A percentile compares a stretch with the other conserved stretches of the same genome.
Evolutionary conservation across 2,888 invertebrate genomes (phyloP).

Genomic region (Disparrhopalites patrizii): DNA sequence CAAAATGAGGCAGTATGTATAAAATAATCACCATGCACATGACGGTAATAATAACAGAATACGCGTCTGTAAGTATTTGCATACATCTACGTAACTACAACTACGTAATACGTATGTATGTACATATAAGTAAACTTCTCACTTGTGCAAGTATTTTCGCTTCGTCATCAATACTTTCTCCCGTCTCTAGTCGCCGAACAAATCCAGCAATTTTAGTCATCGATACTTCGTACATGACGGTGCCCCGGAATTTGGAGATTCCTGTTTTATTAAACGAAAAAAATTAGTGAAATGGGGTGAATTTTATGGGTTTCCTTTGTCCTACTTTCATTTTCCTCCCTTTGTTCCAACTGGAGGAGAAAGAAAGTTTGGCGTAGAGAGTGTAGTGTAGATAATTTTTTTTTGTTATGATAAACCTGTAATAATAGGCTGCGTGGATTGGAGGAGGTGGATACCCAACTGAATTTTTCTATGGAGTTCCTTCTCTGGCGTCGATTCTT

Average conservation of each 20-base stretch:
- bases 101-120: neutral
- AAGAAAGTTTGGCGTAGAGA: too few relatives aligned
- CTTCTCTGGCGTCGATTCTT: conserved; percentile 24
- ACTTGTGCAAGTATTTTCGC: neutral
- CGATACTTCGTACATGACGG: conserved; percentile 46
- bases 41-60: too few relatives aligned
- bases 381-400: too few relatives aligned
- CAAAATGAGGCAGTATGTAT: too few relatives aligned
- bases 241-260: conserved; percentile 48
- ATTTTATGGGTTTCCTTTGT: too few relatives aligned
- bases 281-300: too few relatives aligned
- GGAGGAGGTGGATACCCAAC: conserved; percentile 40
- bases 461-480: conserved; percentile 36
- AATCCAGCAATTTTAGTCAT: conserved; percentile 39
- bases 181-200: conserved; percentile 7
- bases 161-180: neutral
- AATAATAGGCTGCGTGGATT: conserved; percentile 35
- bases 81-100: neutral
- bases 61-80: too few relatives aligned
- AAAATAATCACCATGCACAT: too few relatives aligned
- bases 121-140: neutral
- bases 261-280: too few relatives aligned
- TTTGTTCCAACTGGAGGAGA: too few relatives aligned
- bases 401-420: conserved; percentile 28
- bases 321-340: too few relatives aligned